A percentile compares a stretch with the other conserved stretches of the same genome.
These are phyloP conservation scores for Suncus etruscus DNA, from an alignment of 2,113 vertebrate species.

Conservation along the genomic window DNA sequence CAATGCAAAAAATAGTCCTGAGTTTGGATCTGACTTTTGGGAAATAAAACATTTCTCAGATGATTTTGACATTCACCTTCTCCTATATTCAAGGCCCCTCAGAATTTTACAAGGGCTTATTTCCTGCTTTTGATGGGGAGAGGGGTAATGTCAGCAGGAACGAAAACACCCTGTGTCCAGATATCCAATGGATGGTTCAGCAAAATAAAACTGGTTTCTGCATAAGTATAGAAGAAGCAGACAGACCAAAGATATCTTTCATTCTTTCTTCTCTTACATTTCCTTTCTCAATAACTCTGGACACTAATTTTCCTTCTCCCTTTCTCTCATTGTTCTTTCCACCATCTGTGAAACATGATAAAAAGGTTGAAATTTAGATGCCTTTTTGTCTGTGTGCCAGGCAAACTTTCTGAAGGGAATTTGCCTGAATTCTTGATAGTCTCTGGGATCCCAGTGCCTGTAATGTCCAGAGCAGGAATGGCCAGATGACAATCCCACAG, in stretches of 20 bases:
- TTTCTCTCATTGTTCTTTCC: neutral
- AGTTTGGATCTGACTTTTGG: neutral
- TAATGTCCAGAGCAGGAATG: neutral
- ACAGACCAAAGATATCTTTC: neutral
- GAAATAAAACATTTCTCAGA: neutral
- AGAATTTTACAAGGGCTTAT: neutral
- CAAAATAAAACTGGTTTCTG: neutral
- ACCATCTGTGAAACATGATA: neutral
- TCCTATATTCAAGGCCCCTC: too few relatives aligned
- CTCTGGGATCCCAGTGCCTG: fast-evolving
- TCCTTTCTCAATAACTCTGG: neutral
- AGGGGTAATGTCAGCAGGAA: neutral
- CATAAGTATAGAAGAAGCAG: neutral
- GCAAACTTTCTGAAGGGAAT: neutral
- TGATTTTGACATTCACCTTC: neutral
- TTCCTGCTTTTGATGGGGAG: neutral
- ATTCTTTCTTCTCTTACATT: neutral
- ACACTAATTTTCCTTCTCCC: neutral
- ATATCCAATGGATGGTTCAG: neutral
- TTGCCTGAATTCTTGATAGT: neutral
- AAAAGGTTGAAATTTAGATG: neutral
- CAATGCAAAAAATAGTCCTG: neutral
- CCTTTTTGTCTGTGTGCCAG: neutral
- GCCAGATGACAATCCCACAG: neutral
- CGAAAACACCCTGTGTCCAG: neutral